Percentiles rank a stretch among this genome's conserved stretches.
Conservation (phyloP, 2,888 invertebrate species). For the Ochropleura plecta region DNA sequence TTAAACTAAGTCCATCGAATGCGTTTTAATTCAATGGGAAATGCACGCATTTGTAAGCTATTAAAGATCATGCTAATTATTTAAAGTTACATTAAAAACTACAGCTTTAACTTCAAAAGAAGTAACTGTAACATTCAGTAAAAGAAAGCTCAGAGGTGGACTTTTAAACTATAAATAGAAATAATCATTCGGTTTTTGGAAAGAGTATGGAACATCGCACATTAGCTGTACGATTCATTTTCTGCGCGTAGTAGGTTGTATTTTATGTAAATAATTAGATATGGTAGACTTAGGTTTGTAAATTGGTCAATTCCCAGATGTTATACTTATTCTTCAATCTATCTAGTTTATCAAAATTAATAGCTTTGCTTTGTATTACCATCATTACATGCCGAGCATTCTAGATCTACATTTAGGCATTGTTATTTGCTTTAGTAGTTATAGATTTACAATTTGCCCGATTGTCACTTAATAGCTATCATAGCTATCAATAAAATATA, state of each 20-base stretch:
- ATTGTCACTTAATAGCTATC: slow-evolving; percentile 43
- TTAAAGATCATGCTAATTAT: background rate
- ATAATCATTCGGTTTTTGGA: slow-evolving; percentile 17
- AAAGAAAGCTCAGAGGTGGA: slow-evolving; percentile 1
- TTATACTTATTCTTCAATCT: slow-evolving; percentile 77
- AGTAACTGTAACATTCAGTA: background rate
- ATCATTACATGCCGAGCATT: slow-evolving; percentile 74
- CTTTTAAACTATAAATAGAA: slow-evolving; percentile 22
- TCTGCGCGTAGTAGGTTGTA: slow-evolving; percentile 68
- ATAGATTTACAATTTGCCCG: slow-evolving; percentile 72
- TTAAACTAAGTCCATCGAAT: slow-evolving; percentile 6
- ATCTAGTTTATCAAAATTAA: slow-evolving; percentile 75
- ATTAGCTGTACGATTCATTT: slow-evolving; percentile 58
- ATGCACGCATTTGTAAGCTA: background rate
- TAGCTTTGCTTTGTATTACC: slow-evolving; percentile 81
- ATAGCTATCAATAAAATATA: slow-evolving; percentile 40
- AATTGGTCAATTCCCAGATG: slow-evolving; percentile 87
- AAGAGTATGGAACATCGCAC: slow-evolving; percentile 38
- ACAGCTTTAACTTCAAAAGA: slow-evolving; percentile 7
- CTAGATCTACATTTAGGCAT: slow-evolving; percentile 73
- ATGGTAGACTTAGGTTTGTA: slow-evolving; percentile 82
- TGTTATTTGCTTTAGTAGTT: slow-evolving; percentile 81
- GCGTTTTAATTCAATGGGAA: background rate
- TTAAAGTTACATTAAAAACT: background rate
- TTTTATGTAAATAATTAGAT: slow-evolving; percentile 76